Evolutionary conservation across 2,888 invertebrate species (phyloP), one percentile per base, ranked within the genome.

Genomic region (Pasiphila rectangulata): DNA sequence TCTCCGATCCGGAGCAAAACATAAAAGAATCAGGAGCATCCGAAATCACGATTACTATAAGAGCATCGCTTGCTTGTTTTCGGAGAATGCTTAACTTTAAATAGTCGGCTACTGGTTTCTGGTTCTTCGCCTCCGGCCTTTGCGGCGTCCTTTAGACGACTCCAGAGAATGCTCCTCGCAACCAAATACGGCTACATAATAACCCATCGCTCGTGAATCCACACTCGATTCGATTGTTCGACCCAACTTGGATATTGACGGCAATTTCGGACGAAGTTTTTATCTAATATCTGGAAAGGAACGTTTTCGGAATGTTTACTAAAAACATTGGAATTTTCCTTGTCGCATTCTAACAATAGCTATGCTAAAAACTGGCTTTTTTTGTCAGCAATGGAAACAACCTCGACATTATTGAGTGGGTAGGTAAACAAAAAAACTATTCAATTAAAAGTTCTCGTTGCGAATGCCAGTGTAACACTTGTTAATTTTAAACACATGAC

Each of bases 141-240:
- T 69, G 82, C 87, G 87, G 85, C 73, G 84, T 83, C 85, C 86
- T 86, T 84, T 85, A 67, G 71, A 54, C 69, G 63, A 63, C 65
- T 62, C 66, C 62, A 64, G 69, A 72, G 81, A 83, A 83, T 82
- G 79, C 64, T 71, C 66, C 59, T 61, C 54, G 61, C 63, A 54
- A 56, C 87, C 87, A 69, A 86, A 84, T 85, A 82, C 64, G 86
- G 87, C 69, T 67, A 74, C 75, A 82, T 79, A 83, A 83, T 79
- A 73, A 77, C 70, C 72, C 65, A 72, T 75, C 72, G 73, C 69
- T 75, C 67, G 73, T 61, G 69, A 64, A 74, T 64, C 67, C 67
- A 66, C 62, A 64, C 61, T 72, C 83, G 83, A 84, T 86, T 72
- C 82, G 83, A 85, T 87, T 87, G 85, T 85, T 75, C 73, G 70